Evolutionary conservation across 1,140 invertebrate genomes (phyloP), one percentile per base, ranked within the genome.

Genomic region (Sminthurides bifidus): DNA sequence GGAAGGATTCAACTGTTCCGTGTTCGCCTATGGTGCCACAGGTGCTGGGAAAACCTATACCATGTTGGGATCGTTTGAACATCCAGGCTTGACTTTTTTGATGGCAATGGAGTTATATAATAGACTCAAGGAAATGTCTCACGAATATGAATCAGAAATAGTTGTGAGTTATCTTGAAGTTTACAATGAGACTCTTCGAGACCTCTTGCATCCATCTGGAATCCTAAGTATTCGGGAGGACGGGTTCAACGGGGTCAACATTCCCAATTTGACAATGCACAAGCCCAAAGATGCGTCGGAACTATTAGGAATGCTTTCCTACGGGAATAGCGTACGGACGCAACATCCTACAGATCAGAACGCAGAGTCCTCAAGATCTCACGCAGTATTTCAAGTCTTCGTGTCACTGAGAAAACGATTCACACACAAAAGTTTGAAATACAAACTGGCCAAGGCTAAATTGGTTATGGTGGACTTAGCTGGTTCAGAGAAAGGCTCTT

Each of bases 321-420:
- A 81, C 65, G 94, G 94, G 1, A 98, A 98, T 68, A 80, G 78
- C 49, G 86, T 92, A 68, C 76, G 95, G 46, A 93, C 92, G 0
- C 92, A 97, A 67, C 93, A 98, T 75, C 90, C 94, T 0, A 98
- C 95, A 0, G 92, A 95, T 73, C 88, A 92, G 2, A 98, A 98
- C 73, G 82, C 88, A 30, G 92, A 95, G 63, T 96, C 92, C 50
- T 95, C 91, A 3, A 77, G 95, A 52, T 96, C 92, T 52, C 94
- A 98, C 76, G 94, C 94, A 26, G 86, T 98, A 17, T 91, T 98
- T 65, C 91, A 95, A 75, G 80, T 80, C 46, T 71, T 65, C 41
- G 66, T 76, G 1, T 50, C 44, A 15, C 37, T 64, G 26, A 15
- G 56, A 27, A 49, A 59, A 29, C 33, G 54, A 29, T 52, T 55